Evolutionary conservation across 2,113 vertebrate genomes (phyloP), one percentile per base, ranked within the genome.

Genomic region (Engystomops pustulosus): DNA sequence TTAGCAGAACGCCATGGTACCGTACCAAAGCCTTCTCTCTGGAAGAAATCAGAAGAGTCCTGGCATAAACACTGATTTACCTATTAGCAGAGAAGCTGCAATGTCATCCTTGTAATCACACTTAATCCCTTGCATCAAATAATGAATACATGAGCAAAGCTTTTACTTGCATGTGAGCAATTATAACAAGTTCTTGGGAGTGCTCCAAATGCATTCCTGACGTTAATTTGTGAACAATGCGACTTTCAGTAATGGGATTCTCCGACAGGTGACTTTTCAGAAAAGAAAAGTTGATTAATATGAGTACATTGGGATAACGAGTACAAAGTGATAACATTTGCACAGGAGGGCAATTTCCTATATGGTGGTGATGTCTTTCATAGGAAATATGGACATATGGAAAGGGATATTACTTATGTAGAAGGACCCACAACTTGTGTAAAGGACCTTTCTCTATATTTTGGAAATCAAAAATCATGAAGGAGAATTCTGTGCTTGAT

Each of bases 81-180:
- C 93, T 93, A 90, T 89, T 90, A 90, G 89, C 83, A 90, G 65
- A 88, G 87, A 91, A 90, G 91, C 88, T 90, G 88, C 88, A 90
- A 86, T 90, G 90, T 87, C 90, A 93, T 92, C 87, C 90, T 90
- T 91, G 88, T 92, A 91, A 93, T 92, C 93, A 93, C 89, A 85
- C 89, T 91, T 91, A 93, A 93, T 92, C 90, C 87, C 87, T 90
- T 93, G 88, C 88, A 93, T 92, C 90, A 91, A 89, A 90, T 94
- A 95, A 95, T 94, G 92, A 94, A 94, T 91, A 88, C 89, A 90
- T 87, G 88, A 81, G 65, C 81, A 93, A 92, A 88, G 87, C 90
- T 90, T 92, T 91, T 91, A 91, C 89, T 92, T 92, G 87, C 85
- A 88, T 88, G 85, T 89, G 88, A 90, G 88, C 85, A 91, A 91